Base-by-base conservation (phyloP, 2,888 invertebrate genomes). In the Criorhina ranunculi region DNA sequence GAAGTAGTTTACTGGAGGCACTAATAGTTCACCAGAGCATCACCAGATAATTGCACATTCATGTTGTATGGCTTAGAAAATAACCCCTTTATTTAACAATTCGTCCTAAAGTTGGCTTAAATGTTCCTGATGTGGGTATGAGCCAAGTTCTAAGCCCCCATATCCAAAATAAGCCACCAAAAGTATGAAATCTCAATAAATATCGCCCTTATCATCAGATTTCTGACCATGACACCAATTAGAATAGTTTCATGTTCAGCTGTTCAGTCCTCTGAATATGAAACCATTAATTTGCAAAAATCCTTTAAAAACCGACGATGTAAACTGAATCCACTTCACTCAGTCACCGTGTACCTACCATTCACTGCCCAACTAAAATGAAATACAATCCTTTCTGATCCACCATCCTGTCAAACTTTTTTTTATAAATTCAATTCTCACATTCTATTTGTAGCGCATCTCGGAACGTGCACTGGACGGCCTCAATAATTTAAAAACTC, bases 381-480 rank as follows among this genome's bases (percentile, higher is more conserved):
- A 75, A 75, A 76, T 49, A 9, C 64, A 76, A 76, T 53, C 55
- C 46, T 24, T 51, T 37, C 29, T 46, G 37, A n/a, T 46, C 55
- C 49, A 40, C 69, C 12, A 8, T 8, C n/a, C 42, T 11, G 1
- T 17, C 9, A n/a, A n/a, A n/a, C n/a, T n/a, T n/a, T 29, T 42
- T 75, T 57, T 55, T 66, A 55, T 29, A 64, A 66, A 75, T 57
- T 57, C 46, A 66, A 75, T 31, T 66, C 37, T 49, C 82, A 93
- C 93, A 89, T 90, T 90, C 80, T 91, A 93, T 75, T 89, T 87
- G 67, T 92, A 95, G 91, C 94, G 94, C 89, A 95, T 97, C 88
- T 95, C 95, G 9, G 95, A 95, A 88, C 94, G 95, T 76, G 96
- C 96, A 17, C 94, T 97, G 89, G 95, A 95, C 82, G 96, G 96